phyloP scores from a whole-genome alignment of 2,113 vertebrate genomes.

The Leptosomus discolor region DNA sequence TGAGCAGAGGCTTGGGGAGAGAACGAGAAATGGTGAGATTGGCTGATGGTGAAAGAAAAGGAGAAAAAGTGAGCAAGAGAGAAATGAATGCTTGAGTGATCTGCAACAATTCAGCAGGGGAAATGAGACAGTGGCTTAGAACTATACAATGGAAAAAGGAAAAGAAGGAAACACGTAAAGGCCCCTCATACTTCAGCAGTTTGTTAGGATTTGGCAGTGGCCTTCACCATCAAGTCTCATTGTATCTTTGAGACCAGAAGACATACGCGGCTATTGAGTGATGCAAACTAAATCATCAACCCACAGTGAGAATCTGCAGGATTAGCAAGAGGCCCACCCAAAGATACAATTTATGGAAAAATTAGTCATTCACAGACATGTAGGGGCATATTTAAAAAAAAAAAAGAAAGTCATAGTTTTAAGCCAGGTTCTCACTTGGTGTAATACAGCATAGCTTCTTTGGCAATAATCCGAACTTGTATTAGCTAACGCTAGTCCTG shows the following conservation, averaged over 20 bases:
- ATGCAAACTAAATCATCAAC: neutral
- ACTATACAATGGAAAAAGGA: neutral
- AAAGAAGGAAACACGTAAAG: neutral
- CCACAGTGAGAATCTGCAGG: neutral
- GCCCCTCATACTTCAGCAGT: neutral
- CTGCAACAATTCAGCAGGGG: neutral
- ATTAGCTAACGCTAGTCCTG: neutral
- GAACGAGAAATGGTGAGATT: neutral
- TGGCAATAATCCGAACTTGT: neutral
- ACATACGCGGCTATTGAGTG: neutral
- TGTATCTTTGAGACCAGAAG: slow-evolving; percentile 18
- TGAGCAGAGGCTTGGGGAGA: neutral
- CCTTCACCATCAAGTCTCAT: neutral
- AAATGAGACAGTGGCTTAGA: neutral
- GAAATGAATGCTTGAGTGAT: neutral
- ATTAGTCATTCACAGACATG: neutral
- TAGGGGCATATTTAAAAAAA: neutral
- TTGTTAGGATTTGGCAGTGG: neutral
- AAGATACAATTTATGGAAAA: slow-evolving; percentile 16
- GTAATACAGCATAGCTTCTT: neutral
- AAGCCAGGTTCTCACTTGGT: slow-evolving; percentile 22
- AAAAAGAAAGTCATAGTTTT: neutral
- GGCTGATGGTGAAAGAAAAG: neutral
- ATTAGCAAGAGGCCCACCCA: neutral
- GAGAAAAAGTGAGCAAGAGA: neutral